Percentiles rank a stretch among this genome's conserved stretches.
These are phyloP conservation scores for Listronotus oregonensis DNA, from an alignment of 1,140 invertebrate species.

Conservation along the genomic window DNA sequence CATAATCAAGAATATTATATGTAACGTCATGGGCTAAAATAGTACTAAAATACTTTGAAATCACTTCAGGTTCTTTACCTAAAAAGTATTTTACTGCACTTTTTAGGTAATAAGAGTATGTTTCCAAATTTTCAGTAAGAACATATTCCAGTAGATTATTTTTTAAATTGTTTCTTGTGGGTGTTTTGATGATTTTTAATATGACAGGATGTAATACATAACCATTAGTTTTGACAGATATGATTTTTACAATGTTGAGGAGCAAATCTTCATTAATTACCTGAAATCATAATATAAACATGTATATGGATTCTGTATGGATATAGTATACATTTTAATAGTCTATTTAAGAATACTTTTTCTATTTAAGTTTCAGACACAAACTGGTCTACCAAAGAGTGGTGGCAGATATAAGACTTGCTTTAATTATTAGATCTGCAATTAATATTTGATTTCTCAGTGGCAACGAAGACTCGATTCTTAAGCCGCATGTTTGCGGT, in stretches of 20 bases:
- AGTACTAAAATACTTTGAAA: slow-evolving; percentile 2
- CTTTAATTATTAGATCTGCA: too few species aligned
- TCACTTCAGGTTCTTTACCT: slow-evolving; percentile 7
- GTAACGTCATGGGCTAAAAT: neutral
- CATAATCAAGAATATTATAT: neutral
- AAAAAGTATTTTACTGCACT: neutral
- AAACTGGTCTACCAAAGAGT: too few species aligned
- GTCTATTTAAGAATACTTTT: too few species aligned
- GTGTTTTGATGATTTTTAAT: slow-evolving; percentile 11
- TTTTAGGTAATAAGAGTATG: neutral
- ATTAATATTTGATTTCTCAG: too few species aligned
- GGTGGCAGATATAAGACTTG: too few species aligned
- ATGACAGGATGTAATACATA: neutral
- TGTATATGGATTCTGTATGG: too few species aligned
- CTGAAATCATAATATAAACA: neutral
- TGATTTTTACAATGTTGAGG: neutral
- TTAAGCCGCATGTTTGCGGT: too few species aligned
- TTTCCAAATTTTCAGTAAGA: neutral
- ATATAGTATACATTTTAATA: too few species aligned
- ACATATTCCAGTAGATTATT: slow-evolving; percentile 4
- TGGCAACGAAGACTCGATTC: too few species aligned
- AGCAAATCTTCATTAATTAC: neutral
- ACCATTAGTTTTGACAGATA: neutral
- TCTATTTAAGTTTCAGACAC: too few species aligned
- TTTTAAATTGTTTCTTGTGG: slow-evolving; percentile 8